A percentile compares a stretch with the other conserved stretches of the same genome.
Evolutionary conservation across 2,113 vertebrate genomes (phyloP).

Genomic region (Acrocephalus arundinaceus): DNA sequence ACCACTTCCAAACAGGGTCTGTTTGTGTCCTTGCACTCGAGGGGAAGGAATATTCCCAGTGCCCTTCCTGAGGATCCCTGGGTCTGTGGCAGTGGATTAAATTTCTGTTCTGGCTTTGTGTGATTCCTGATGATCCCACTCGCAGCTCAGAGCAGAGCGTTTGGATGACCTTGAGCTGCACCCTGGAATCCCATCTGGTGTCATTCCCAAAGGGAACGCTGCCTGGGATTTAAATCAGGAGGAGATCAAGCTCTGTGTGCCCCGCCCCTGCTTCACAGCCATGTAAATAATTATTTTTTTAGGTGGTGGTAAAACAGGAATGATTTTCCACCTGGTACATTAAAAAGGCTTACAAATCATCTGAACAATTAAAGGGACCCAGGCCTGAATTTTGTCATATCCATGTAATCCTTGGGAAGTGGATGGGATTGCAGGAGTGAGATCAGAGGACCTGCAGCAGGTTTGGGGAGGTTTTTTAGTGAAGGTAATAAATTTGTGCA

Average conservation of each 20-base stretch:
- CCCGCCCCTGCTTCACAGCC: background rate
- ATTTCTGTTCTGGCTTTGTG: background rate
- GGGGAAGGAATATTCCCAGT: background rate
- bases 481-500: background rate
- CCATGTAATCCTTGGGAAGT: background rate
- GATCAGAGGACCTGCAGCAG: background rate
- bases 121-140: background rate
- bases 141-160: background rate
- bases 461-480: background rate
- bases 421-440: fast-evolving
- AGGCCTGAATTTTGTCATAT: background rate
- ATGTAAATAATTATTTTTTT: background rate
- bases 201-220: background rate
- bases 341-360: background rate
- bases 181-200: conserved; percentile 29
- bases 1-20: background rate
- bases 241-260: background rate
- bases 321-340: background rate
- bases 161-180: conserved; percentile 46
- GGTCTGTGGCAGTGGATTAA: background rate
- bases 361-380: background rate
- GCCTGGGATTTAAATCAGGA: conserved; percentile 19
- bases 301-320: background rate
- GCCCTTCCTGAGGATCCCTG: background rate
- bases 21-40: background rate